Evolutionary conservation across 2,888 invertebrate genomes (phyloP).

Genomic region (Blastobasis lacticolella): DNA sequence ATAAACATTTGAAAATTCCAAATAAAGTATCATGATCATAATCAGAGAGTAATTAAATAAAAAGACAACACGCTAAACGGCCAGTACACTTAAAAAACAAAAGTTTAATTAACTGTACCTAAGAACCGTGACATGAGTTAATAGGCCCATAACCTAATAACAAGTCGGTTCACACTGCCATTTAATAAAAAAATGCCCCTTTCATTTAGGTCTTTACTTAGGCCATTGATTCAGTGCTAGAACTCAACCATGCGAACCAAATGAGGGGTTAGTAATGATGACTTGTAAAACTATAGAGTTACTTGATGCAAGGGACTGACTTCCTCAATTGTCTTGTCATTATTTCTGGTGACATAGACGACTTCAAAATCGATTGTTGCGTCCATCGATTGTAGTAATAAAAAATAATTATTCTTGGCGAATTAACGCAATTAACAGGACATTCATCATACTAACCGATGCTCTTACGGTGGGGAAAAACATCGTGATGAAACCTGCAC

Average conservation of each 20-base stretch:
- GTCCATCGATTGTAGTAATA: too few relatives aligned
- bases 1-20: too few relatives aligned
- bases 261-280: constrained; percentile 33
- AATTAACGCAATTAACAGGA: too few relatives aligned
- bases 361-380: background rate
- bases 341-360: constrained; percentile 1
- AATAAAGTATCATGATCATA: too few relatives aligned
- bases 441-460: too few relatives aligned
- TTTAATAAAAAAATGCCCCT: constrained; percentile 11
- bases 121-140: constrained; percentile 38
- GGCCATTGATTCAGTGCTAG: constrained; percentile 23
- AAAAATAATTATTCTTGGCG: too few relatives aligned
- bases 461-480: too few relatives aligned
- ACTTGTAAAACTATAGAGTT: constrained; percentile 17
- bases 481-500: too few relatives aligned
- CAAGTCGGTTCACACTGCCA: background rate
- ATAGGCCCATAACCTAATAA: constrained; percentile 16
- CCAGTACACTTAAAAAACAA: too few relatives aligned
- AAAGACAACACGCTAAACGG: too few relatives aligned
- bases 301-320: constrained; percentile 17
- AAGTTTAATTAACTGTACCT: too few relatives aligned
- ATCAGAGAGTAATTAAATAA: too few relatives aligned
- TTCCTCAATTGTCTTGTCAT: constrained; percentile 9
- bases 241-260: constrained; percentile 38
- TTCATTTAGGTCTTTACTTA: constrained; percentile 15